These are phyloP conservation scores for Antheraea pernyi DNA, from an alignment of 1,140 invertebrate species.

Conservation along the genomic window DNA sequence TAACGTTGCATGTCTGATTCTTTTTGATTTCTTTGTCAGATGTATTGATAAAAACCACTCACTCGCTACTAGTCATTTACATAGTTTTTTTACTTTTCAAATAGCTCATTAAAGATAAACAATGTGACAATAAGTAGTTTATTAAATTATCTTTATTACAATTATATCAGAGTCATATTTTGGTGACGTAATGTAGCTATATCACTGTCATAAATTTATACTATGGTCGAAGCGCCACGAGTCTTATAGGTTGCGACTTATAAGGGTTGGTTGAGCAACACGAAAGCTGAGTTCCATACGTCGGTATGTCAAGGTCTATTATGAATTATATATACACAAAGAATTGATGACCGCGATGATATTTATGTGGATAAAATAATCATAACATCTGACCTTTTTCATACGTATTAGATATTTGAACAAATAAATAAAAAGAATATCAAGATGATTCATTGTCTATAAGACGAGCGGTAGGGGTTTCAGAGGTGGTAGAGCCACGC, in stretches of 20 bases:
- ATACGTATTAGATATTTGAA: no score
- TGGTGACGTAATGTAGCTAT: not conserved
- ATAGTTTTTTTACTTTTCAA: no score
- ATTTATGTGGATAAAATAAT: not conserved
- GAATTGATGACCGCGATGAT: not conserved
- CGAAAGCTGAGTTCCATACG: not conserved
- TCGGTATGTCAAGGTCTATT: not conserved
- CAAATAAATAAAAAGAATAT: no score
- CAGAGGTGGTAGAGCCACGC: no score
- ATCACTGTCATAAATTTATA: not conserved
- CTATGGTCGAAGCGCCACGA: not conserved
- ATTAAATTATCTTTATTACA: not conserved
- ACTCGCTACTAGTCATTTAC: no score
- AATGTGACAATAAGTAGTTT: not conserved
- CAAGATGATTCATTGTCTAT: no score
- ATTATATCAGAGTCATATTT: not conserved
- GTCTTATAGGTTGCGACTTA: not conserved
- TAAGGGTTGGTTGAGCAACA: not conserved
- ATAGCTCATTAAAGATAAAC: not conserved
- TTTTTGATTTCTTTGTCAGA: no score
- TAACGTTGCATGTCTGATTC: no score
- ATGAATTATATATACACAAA: not conserved
- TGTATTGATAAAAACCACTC: no score
- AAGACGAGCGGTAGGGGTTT: no score
- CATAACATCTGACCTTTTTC: not conserved